phyloP scores from a whole-genome alignment of 2,113 vertebrate species.

The Corythoichthys intestinalis region DNA sequence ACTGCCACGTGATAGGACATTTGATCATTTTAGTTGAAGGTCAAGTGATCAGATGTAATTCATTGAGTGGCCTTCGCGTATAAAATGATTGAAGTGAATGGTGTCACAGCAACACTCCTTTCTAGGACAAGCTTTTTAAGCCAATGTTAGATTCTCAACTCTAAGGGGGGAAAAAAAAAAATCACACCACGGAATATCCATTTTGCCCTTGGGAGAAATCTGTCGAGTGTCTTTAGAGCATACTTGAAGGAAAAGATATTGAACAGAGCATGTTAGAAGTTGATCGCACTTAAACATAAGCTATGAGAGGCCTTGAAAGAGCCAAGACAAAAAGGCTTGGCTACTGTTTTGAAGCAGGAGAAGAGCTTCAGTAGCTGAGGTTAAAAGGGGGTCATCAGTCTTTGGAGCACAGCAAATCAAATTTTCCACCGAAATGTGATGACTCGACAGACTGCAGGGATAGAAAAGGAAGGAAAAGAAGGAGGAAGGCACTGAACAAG shows the following conservation, averaged over 20 bases:
- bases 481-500: slow-evolving; percentile 17
- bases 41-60: neutral
- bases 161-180: slow-evolving; percentile 19
- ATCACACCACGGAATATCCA: slow-evolving; percentile 17
- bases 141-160: slow-evolving; percentile 21
- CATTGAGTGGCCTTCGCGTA: neutral
- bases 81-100: neutral
- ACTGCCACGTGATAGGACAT: neutral
- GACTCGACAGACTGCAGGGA: slow-evolving; percentile 45
- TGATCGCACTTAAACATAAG: slow-evolving; percentile 54
- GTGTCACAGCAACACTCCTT: neutral
- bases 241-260: slow-evolving; percentile 39
- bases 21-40: neutral
- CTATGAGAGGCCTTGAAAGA: slow-evolving; percentile 43
- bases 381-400: slow-evolving; percentile 57
- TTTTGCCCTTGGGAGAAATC: slow-evolving; percentile 42
- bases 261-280: slow-evolving; percentile 51
- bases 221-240: slow-evolving; percentile 34
- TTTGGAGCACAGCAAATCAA: slow-evolving; percentile 43
- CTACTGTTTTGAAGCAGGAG: slow-evolving; percentile 35
- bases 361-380: slow-evolving; percentile 41
- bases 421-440: slow-evolving; percentile 57
- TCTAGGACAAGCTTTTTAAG: slow-evolving; percentile 20
- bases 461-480: slow-evolving; percentile 16
- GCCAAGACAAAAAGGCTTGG: slow-evolving; percentile 31